Evolutionary conservation across 2,113 vertebrate species (phyloP).

Genomic region (Tachycineta bicolor): DNA sequence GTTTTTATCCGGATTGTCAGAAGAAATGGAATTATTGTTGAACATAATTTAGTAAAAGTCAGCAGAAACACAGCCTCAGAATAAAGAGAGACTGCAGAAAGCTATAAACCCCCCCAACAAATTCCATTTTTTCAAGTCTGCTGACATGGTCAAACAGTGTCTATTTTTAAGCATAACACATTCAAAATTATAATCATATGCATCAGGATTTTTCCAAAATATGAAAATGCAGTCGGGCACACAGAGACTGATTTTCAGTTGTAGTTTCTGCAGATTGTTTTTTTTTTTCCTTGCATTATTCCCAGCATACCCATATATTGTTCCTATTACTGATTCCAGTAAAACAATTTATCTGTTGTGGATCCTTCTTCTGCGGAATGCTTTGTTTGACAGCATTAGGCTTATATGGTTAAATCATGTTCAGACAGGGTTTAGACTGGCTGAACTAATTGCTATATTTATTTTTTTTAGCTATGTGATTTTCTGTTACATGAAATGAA

Average conservation of each 20-base stretch:
- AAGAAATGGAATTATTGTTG: background rate
- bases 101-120: background rate
- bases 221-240: conserved; percentile 19
- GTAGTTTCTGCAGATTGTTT: background rate
- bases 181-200: conserved; percentile 25
- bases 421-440: background rate
- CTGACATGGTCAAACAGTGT: background rate
- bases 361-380: background rate
- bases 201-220: conserved; percentile 21
- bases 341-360: background rate
- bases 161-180: background rate
- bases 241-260: conserved; percentile 5
- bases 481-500: background rate
- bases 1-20: background rate
- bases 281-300: background rate
- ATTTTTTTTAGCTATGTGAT: background rate
- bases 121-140: background rate
- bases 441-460: conserved; percentile 6
- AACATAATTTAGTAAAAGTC: background rate
- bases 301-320: background rate
- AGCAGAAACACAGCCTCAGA: background rate
- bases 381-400: background rate
- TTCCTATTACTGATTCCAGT: background rate
- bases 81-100: background rate
- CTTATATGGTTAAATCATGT: background rate